Conservation (phyloP, 2,888 invertebrate genomes). For the Limnephilus lunatus region DNA sequence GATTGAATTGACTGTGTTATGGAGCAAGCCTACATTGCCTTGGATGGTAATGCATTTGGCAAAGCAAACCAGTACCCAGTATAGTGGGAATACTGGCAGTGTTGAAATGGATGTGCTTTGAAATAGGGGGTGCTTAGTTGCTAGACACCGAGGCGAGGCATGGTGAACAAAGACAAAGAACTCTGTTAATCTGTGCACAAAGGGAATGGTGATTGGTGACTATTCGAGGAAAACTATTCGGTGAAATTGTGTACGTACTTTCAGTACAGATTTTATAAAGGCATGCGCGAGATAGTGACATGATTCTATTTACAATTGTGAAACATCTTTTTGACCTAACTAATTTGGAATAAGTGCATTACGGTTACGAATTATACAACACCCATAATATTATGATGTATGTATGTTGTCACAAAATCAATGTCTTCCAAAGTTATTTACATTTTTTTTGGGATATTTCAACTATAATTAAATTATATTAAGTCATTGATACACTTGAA, state of each 20-base stretch:
- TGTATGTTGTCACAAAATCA: constrained; percentile 16
- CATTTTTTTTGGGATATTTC: constrained; percentile 7
- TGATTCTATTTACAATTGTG: constrained; percentile 58
- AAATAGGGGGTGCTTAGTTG: constrained; percentile 48
- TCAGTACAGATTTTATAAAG: constrained; percentile 22
- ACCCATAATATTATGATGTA: constrained; percentile 13
- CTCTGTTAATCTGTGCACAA: constrained; percentile 40
- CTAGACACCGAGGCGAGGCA: neutral
- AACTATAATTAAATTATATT: constrained; percentile 24
- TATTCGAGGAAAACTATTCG: neutral
- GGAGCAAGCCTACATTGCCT: neutral
- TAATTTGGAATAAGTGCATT: constrained; percentile 48
- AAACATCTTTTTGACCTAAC: constrained; percentile 55
- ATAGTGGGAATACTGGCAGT: neutral
- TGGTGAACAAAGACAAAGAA: neutral
- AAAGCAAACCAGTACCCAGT: neutral
- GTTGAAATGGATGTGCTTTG: constrained; percentile 61
- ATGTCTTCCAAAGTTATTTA: constrained; percentile 36
- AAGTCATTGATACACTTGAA: neutral
- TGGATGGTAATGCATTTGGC: neutral
- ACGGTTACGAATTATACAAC: constrained; percentile 28
- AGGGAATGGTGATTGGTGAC: constrained; percentile 3
- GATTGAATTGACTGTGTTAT: neutral
- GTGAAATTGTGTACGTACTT: neutral
- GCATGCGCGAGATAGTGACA: constrained; percentile 46